A percentile compares a stretch with the other conserved stretches of the same genome.
Conservation (phyloP, 2,888 invertebrate genomes). For the Gastrophysa polygoni region DNA sequence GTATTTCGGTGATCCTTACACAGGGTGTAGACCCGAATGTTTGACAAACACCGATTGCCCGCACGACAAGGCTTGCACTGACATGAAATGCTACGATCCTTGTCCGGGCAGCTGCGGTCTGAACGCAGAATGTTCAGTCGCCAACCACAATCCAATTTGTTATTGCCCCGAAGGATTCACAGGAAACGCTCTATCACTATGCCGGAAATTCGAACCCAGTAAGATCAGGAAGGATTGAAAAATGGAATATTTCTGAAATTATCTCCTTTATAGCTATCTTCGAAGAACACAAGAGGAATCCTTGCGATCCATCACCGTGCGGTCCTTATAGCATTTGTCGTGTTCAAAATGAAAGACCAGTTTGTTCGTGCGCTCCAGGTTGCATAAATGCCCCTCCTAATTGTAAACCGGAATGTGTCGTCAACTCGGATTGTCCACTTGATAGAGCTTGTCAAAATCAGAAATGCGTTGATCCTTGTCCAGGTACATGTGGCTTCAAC, state of each 20-base stretch:
- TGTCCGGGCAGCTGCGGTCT: constrained; percentile 79
- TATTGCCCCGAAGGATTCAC: constrained; percentile 74
- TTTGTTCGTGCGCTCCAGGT: constrained; percentile 76
- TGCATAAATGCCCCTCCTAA: constrained; percentile 78
- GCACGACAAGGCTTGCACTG: constrained; percentile 73
- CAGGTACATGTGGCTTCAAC: constrained; percentile 76
- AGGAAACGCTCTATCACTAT: constrained; percentile 74
- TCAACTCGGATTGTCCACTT: constrained; percentile 77
- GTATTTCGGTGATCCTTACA: constrained; percentile 79
- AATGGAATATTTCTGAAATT: too few relatives aligned
- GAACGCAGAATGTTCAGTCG: constrained; percentile 76
- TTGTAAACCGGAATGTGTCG: constrained; percentile 79
- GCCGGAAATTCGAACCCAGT: constrained; percentile 56
- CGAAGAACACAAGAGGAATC: constrained; percentile 63
- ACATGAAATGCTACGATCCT: constrained; percentile 79
- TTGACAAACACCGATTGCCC: constrained; percentile 78
- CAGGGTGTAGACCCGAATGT: constrained; percentile 81
- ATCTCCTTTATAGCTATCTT: constrained; percentile 41
- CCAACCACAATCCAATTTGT: constrained; percentile 79
- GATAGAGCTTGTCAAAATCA: constrained; percentile 78
- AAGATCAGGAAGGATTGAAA: constrained; percentile 38
- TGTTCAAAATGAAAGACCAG: constrained; percentile 72
- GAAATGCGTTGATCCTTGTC: constrained; percentile 79
- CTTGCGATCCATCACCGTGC: constrained; percentile 79
- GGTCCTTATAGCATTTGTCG: constrained; percentile 80